Evolutionary conservation across 2,888 invertebrate genomes (phyloP), one percentile per base, ranked within the genome.

Genomic region (Drosophila formosana): DNA sequence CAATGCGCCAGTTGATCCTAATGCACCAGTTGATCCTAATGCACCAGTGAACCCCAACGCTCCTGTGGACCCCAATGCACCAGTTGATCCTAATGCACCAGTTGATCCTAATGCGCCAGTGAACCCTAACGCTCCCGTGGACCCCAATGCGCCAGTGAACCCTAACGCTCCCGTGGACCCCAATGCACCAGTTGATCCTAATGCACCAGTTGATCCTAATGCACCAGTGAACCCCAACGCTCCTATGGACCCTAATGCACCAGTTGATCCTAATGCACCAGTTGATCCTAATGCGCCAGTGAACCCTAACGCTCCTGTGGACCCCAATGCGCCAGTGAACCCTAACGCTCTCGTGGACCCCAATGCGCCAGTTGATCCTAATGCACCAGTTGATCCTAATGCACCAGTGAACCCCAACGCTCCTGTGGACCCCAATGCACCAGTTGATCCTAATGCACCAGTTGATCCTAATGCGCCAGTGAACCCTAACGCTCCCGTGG

Each of bases 291-390:
- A 57, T 0, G 68, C 56, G 0, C 67, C 72, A 2, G 50, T 68
- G 0, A 4, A 34, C 4, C 34, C 34, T 3, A 62, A 45, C 11
- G 51, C 47, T 1, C 70, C 69, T 11, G 51, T 39, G 0, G 64
- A 52, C 3, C 50, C 69, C 0, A 69, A 57, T 7, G 41, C 45
- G 2, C 46, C 66, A 7, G 56, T 64, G 0, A 58, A 60, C 9
- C 72, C 78, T 0, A 75, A 62, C 4, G 63, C 71, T 25, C 60
- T 77, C 41, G 65, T 57, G 0, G 50, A 49, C 30, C 64, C 78
- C 0, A 68, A 62, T 11, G 56, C 51, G 3, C 69, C 73, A 9
- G 66, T 65, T 0, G 50, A 69, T 9, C 68, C 73, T 0, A 69
- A 62, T 7, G 30, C 45, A 0, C 61, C 75, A 7, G 63, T 60